Evolutionary conservation across 23 tunicate genomes (phyloP).

Genomic region (Styela plicata): DNA sequence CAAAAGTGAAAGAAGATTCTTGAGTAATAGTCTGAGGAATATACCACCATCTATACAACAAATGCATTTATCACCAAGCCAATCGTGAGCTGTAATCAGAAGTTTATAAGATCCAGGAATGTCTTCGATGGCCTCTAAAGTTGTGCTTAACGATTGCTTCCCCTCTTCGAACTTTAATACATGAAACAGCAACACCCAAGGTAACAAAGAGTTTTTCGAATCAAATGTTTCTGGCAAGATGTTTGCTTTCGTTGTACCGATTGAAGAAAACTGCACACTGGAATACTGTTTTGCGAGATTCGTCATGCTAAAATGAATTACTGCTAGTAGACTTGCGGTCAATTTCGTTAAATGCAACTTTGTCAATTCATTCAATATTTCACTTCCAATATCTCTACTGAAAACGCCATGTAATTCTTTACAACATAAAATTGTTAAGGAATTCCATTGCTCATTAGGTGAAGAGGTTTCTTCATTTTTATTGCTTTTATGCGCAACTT

Average conservation of each 20-base stretch:
- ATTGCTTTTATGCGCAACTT: background rate
- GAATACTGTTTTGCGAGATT: background rate
- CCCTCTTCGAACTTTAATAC: background rate
- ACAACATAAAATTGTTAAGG: background rate
- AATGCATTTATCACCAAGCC: constrained; percentile 69
- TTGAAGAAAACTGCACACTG: background rate
- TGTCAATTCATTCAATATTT: background rate
- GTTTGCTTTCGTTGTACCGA: background rate
- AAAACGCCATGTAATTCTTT: background rate
- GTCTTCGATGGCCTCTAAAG: background rate
- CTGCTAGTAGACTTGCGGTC: background rate
- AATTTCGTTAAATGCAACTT: background rate
- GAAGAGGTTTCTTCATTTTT: background rate
- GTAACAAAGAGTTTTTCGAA: background rate
- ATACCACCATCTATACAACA: constrained; percentile 21
- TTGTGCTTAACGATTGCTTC: background rate
- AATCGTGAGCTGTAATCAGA: constrained; percentile 62
- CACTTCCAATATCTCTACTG: background rate
- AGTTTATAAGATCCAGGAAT: constrained; percentile 25
- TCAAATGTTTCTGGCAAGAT: background rate
- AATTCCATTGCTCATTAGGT: background rate
- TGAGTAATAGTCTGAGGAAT: constrained; percentile 12
- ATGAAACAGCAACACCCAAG: constrained; percentile 20
- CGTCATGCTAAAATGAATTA: background rate
- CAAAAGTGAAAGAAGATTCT: background rate